Base-by-base conservation (phyloP, 2,113 vertebrate genomes). In the Melozone crissalis region DNA sequence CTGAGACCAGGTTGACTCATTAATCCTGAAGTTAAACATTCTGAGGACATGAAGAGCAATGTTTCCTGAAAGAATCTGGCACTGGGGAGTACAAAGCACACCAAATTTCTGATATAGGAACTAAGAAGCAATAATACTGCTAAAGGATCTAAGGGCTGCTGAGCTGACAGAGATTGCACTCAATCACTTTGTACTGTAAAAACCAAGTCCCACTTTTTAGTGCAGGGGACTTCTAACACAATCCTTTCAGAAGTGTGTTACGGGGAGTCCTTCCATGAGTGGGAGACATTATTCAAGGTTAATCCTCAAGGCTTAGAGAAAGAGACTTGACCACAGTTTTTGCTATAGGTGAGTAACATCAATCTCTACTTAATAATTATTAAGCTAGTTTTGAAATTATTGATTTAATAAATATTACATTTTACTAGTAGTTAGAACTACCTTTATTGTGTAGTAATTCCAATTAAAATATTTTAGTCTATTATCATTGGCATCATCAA, bases 11-110 rank as follows among this genome's bases (percentile, higher is more conserved):
- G 11, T 8, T 59, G 22, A 20, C 33, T 59, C 19, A 46, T 59
- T 5, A 67, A n/a, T 46, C 19, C 20, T 2, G 3, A 74, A 61
- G 15, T 46, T 68, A 39, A 54, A n/a, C 19, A 21, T 75, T 52
- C 23, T 39, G 9, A 61, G 19, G 15, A 59, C 10, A 5, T 39
- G 61, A 74, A 67, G 61, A 81, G 10, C 9, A 65, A 22, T 3
- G 10, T 52, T 52, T 81, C 22, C 44, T 52, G 28, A 30, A 28
- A 59, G 23, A 39, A 39, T 20, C 14, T 58, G 35, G 10, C 44
- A 28, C 28, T n/a, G 15, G 8, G 11, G 7, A 74, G 13, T 27
- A 52, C 0, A 1, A 59, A 57, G 27, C 22, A 72, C 21, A 41
- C 3, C 30, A 66, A 28, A 8, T 74, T 67, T 39, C 61, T 81